A percentile compares a stretch with the other conserved stretches of the same genome.
Evolutionary conservation across 1,140 invertebrate genomes (phyloP).

Genomic region (Drosophila yakuba): DNA sequence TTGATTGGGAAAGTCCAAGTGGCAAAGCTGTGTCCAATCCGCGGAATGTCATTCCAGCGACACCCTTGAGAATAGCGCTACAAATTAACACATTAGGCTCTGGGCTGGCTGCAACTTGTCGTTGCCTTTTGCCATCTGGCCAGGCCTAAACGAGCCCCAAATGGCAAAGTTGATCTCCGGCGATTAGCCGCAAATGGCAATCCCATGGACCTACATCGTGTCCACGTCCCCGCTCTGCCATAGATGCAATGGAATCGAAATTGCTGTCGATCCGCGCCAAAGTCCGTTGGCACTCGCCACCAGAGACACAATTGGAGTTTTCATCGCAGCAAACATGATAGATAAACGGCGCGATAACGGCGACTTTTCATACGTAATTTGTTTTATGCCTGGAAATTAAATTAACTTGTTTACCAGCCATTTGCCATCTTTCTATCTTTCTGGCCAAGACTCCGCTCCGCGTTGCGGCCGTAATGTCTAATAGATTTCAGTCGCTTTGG

Average conservation of each 20-base stretch:
- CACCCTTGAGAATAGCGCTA: constrained; percentile 69
- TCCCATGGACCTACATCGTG: constrained; percentile 66
- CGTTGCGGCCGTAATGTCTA: constrained; percentile 56
- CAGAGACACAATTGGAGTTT: constrained; percentile 10
- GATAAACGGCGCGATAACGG: constrained; percentile 75
- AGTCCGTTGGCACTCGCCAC: constrained; percentile 49
- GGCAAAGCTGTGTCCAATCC: constrained; percentile 3
- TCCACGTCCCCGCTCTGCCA: constrained; percentile 43
- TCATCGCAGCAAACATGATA: constrained; percentile 42
- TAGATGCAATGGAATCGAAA: constrained; percentile 66
- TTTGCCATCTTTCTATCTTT: constrained; percentile 38
- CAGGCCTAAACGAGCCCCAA: constrained; percentile 54
- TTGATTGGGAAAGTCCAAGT: constrained; percentile 33
- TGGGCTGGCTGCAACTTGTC: constrained; percentile 35
- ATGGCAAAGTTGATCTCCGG: constrained; percentile 70
- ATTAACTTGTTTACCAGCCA: constrained; percentile 74
- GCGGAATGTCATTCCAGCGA: constrained; percentile 59
- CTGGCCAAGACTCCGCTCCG: constrained; percentile 31
- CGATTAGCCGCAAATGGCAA: constrained; percentile 70
- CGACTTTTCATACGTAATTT: constrained; percentile 78
- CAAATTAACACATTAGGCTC: constrained; percentile 67
- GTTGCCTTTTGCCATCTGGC: constrained; percentile 51
- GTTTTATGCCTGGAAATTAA: constrained; percentile 79
- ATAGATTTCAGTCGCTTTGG: constrained; percentile 74
- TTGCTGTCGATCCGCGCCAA: constrained; percentile 50